These are phyloP conservation scores for Suncus etruscus DNA, from an alignment of 2,113 vertebrate species.

Conservation along the genomic window DNA sequence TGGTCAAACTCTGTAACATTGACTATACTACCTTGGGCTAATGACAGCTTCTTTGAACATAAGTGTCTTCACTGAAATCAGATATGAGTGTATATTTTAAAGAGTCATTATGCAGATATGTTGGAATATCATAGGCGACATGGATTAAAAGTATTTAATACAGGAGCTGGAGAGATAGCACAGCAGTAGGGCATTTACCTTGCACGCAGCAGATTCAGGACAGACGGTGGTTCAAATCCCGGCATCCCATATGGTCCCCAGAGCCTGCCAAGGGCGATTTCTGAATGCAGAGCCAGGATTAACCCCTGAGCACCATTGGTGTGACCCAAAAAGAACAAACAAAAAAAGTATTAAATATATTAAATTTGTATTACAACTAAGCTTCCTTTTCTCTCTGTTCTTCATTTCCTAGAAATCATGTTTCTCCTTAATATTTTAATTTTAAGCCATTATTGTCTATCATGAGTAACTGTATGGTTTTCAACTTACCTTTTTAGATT, in stretches of 20 bases:
- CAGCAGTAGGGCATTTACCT: no score
- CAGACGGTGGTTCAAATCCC: no score
- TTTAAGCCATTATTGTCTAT: not conserved
- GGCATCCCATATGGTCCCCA: no score
- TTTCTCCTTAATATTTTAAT: not conserved
- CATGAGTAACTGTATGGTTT: slow-evolving; percentile 14
- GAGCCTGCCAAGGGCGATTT: no score
- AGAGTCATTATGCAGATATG: not conserved
- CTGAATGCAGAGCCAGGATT: no score
- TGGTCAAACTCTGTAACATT: not conserved
- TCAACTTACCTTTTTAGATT: slow-evolving; percentile 38
- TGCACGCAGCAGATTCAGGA: no score
- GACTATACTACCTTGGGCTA: not conserved
- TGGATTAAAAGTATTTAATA: not conserved
- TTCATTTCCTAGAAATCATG: slow-evolving; percentile 18
- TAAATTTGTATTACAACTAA: not conserved
- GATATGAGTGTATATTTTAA: not conserved
- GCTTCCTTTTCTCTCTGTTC: slow-evolving; percentile 16
- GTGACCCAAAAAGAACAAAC: no score
- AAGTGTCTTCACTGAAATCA: slow-evolving; percentile 31
- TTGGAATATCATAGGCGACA: not conserved
- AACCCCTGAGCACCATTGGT: no score
- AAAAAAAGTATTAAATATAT: no score
- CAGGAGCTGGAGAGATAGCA: no score
- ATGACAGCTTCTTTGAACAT: not conserved